Percentiles rank a stretch among this genome's conserved stretches.
Conservation (phyloP, 1,140 invertebrate genomes). For the Luehdorfia chinensis region DNA sequence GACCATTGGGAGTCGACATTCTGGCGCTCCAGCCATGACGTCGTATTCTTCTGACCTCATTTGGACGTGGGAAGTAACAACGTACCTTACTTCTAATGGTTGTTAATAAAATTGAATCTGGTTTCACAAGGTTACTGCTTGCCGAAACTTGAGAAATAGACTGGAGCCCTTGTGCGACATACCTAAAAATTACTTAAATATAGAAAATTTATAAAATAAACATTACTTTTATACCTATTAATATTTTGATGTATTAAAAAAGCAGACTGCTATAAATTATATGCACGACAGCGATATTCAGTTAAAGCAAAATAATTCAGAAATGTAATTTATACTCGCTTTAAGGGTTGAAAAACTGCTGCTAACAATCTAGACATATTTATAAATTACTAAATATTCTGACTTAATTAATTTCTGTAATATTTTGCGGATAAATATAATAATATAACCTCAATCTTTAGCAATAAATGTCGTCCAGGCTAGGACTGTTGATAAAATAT, state of each 20-base stretch:
- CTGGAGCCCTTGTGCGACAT: conserved; percentile 34
- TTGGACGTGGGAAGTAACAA: conserved; percentile 84
- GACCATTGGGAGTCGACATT: conserved; percentile 82
- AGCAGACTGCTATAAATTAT: too few relatives aligned
- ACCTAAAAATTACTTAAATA: conserved; percentile 32
- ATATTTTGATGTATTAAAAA: too few relatives aligned
- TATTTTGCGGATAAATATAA: too few relatives aligned
- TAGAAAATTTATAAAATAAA: not conserved
- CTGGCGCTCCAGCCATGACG: conserved; percentile 83
- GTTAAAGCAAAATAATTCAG: too few relatives aligned
- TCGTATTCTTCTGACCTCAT: conserved; percentile 83
- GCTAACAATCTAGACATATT: conserved; percentile 49
- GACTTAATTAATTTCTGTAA: too few relatives aligned
- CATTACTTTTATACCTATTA: not conserved
- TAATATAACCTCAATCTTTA: too few relatives aligned
- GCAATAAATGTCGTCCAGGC: too few relatives aligned
- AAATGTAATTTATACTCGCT: too few relatives aligned
- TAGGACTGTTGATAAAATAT: too few relatives aligned
- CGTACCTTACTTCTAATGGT: conserved; percentile 72
- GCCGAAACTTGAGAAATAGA: conserved; percentile 25
- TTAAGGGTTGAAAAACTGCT: conserved; percentile 49
- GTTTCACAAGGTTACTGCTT: conserved; percentile 37
- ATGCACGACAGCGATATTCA: too few relatives aligned
- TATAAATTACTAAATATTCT: too few relatives aligned
- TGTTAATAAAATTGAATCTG: conserved; percentile 43